A percentile compares a stretch with the other conserved stretches of the same genome.
Conservation (phyloP, 2,888 invertebrate genomes). For the Diloba caeruleocephala region DNA sequence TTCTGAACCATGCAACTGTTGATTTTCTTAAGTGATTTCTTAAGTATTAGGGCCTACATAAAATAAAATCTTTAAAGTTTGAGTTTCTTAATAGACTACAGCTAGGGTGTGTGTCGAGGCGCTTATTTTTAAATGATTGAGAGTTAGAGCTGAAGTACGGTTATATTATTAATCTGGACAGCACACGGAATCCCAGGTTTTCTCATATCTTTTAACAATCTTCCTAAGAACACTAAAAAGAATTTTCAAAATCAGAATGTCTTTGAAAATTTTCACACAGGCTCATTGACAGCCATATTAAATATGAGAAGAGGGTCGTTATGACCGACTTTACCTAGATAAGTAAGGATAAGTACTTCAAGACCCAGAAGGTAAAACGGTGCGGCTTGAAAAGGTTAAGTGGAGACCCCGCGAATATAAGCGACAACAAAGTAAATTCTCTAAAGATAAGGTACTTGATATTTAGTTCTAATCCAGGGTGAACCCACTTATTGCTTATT, state of each 20-base stretch:
- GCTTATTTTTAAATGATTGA: no score
- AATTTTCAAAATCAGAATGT: neutral
- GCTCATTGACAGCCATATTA: slow-evolving; percentile 34
- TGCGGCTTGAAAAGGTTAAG: slow-evolving; percentile 49
- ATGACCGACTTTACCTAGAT: slow-evolving; percentile 24
- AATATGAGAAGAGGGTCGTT: slow-evolving; percentile 35
- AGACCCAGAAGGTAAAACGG: slow-evolving; percentile 34
- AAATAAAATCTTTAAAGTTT: no score
- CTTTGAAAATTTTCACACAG: slow-evolving; percentile 7
- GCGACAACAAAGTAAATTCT: slow-evolving; percentile 56
- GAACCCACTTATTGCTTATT: slow-evolving; percentile 47
- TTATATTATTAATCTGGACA: no score
- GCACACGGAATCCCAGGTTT: no score
- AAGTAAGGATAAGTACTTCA: slow-evolving; percentile 44
- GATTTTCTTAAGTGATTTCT: no score
- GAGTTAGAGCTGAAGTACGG: no score
- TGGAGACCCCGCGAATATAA: slow-evolving; percentile 41
- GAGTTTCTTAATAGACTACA: no score
- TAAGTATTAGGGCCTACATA: no score
- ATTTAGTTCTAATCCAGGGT: slow-evolving; percentile 52
- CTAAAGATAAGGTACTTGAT: slow-evolving; percentile 55
- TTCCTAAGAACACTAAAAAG: neutral
- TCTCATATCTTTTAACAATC: no score
- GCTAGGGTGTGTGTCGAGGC: no score
- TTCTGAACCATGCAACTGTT: no score